Evolutionary conservation across 2,113 vertebrate genomes (phyloP).

Genomic region (Ramphastos sulfuratus): DNA sequence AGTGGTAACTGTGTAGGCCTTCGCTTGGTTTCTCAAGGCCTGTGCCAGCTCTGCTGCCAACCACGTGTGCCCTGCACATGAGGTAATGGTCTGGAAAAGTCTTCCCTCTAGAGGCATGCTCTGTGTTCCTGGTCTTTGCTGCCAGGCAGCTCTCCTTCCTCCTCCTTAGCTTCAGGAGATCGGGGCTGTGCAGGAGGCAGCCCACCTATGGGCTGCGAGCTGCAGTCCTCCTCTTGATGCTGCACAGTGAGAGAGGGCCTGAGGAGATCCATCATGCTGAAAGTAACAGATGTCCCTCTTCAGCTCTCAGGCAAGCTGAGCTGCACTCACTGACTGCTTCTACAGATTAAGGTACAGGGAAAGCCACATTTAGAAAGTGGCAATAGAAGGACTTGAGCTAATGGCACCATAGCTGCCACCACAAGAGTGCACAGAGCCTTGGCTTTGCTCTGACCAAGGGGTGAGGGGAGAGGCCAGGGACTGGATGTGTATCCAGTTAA

Average conservation of each 20-base stretch:
- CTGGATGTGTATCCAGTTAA: neutral
- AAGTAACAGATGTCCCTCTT: neutral
- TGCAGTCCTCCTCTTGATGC: neutral
- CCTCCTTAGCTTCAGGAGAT: neutral
- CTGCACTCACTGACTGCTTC: neutral
- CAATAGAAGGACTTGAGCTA: neutral
- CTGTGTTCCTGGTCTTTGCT: neutral
- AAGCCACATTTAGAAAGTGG: neutral
- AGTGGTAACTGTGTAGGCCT: neutral
- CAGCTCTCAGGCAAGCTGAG: neutral
- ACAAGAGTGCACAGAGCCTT: neutral
- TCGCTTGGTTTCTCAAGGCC: neutral
- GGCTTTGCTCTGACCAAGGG: neutral
- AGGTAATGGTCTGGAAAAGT: neutral
- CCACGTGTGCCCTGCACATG: neutral
- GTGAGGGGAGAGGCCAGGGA: neutral
- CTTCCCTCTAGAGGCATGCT: neutral
- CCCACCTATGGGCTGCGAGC: neutral
- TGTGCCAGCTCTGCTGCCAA: constrained; percentile 7
- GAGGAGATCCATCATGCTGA: neutral
- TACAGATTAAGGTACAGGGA: neutral
- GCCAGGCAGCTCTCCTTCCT: neutral
- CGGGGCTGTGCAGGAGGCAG: neutral
- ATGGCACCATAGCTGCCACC: neutral
- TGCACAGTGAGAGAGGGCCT: neutral